phyloP scores from a whole-genome alignment of 1,140 invertebrate genomes.

The Heliconius nattereri region DNA sequence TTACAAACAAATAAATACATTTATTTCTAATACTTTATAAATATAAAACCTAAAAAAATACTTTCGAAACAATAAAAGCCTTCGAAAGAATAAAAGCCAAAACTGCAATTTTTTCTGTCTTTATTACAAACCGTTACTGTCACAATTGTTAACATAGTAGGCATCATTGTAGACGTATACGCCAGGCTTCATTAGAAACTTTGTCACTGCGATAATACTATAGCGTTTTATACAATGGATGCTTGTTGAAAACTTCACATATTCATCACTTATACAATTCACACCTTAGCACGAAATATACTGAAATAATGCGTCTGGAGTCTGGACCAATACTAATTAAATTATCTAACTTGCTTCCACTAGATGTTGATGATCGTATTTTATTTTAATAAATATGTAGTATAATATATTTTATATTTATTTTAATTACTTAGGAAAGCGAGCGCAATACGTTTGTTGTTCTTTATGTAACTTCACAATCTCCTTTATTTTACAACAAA shows the following conservation, averaged over 20 bases:
- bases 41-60: too few relatives aligned
- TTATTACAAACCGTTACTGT: too few relatives aligned
- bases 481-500: too few relatives aligned
- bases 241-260: constrained; percentile 33
- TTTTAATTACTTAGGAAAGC: too few relatives aligned
- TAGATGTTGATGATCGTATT: background rate
- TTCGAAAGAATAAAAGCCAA: too few relatives aligned
- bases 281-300: constrained; percentile 17
- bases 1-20: too few relatives aligned
- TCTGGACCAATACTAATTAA: constrained; percentile 14
- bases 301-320: constrained; percentile 8
- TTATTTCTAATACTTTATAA: too few relatives aligned
- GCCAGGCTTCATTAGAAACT: constrained; percentile 30
- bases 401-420: too few relatives aligned
- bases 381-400: background rate
- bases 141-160: background rate
- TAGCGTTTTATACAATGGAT: constrained; percentile 26
- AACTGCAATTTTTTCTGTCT: too few relatives aligned
- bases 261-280: constrained; percentile 29
- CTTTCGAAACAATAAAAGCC: too few relatives aligned
- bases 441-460: too few relatives aligned
- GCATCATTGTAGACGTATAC: constrained; percentile 3
- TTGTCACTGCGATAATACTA: constrained; percentile 26
- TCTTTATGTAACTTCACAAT: too few relatives aligned
- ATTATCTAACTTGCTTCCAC: background rate